Conservation (phyloP, 1,140 invertebrate genomes). For the Globodera ellingtonae region DNA sequence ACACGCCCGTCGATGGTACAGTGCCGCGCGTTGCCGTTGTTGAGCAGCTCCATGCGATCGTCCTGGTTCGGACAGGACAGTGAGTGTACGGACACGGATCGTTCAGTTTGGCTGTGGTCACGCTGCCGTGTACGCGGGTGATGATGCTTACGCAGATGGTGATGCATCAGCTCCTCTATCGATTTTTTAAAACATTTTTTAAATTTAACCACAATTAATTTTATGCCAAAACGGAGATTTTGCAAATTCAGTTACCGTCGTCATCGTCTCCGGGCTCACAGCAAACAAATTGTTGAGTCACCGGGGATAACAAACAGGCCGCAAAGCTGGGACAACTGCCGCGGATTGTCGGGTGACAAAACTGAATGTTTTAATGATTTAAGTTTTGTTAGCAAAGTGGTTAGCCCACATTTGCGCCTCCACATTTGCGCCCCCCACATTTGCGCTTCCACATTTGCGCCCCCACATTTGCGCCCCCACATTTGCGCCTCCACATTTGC, state of each 20-base stretch:
- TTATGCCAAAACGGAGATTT: not conserved
- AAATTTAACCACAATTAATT: not conserved
- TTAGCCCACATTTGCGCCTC: no score
- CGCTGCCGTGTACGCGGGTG: not conserved
- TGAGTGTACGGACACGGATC: not conserved
- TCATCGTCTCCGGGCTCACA: slow-evolving; percentile 5
- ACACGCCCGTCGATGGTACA: slow-evolving; percentile 12
- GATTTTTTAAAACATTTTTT: not conserved
- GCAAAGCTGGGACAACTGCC: slow-evolving; percentile 24
- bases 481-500: no score
- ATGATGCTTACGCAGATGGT: not conserved
- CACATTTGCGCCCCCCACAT: no score
- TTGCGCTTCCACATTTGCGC: no score
- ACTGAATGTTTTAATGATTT: slow-evolving; percentile 31
- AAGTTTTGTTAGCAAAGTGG: no score
- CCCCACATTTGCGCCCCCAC: no score
- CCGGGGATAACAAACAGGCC: slow-evolving; percentile 30
- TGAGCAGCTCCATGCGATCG: not conserved
- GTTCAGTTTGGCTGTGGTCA: not conserved
- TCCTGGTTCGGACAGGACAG: slow-evolving; percentile 4
- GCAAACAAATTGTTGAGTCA: slow-evolving; percentile 33
- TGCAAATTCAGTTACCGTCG: not conserved
- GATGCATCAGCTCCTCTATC: not conserved
- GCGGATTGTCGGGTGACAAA: slow-evolving; percentile 33
- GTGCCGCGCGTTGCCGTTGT: not conserved